Evolutionary conservation across 1,140 invertebrate genomes (phyloP).

Genomic region (Hylaeus anthracinus): DNA sequence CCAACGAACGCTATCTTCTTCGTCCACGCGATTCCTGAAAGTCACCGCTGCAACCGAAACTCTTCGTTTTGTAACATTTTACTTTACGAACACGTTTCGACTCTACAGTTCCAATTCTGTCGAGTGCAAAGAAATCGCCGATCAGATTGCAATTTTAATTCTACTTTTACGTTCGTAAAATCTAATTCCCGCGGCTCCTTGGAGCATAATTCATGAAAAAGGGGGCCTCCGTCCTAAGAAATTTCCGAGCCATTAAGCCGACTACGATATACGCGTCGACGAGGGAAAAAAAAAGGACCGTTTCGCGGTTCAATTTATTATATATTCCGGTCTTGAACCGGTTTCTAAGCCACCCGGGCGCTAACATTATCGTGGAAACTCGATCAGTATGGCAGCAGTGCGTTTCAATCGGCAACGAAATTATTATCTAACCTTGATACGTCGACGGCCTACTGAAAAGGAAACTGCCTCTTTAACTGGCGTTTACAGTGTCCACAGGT

Average conservation of each 20-base stretch:
- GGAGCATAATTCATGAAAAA: neutral
- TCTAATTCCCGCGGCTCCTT: neutral
- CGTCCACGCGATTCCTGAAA: no score
- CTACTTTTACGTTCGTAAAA: no score
- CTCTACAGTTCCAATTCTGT: no score
- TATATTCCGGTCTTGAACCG: slow-evolving; percentile 46
- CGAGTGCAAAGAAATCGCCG: no score
- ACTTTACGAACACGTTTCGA: neutral
- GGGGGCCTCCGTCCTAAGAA: neutral
- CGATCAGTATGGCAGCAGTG: neutral
- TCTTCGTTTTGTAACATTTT: no score
- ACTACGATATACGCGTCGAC: neutral
- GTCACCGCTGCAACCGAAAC: no score
- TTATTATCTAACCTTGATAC: slow-evolving; percentile 45
- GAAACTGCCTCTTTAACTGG: no score
- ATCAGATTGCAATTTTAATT: no score
- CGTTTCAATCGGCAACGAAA: slow-evolving; percentile 22
- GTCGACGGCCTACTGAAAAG: no score
- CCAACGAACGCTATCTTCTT: no score
- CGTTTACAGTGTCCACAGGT: no score
- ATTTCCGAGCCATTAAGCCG: neutral
- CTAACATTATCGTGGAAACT: slow-evolving; percentile 15
- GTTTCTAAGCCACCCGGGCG: slow-evolving; percentile 14
- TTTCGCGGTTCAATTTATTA: slow-evolving; percentile 49
- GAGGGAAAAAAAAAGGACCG: slow-evolving; percentile 8